Evolutionary conservation across 2,888 invertebrate species (phyloP), one percentile per base, ranked within the genome.

Genomic region (Hedya salicella): DNA sequence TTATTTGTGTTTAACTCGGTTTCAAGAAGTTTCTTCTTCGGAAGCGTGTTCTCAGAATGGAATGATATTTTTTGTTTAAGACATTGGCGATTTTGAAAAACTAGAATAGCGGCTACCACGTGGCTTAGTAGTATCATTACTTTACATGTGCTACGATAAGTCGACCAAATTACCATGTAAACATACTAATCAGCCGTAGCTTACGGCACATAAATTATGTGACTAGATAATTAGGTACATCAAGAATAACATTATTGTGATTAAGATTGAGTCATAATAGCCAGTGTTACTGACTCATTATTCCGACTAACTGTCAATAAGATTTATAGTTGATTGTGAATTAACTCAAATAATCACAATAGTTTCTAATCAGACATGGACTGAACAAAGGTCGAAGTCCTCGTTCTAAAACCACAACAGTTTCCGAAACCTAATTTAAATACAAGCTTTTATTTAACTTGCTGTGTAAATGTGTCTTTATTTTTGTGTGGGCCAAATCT

Each of bases 221-320:
- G 11, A 11, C 8, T 36, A 36, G 9, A 36, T 36, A 36, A 36
- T 36, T 36, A n/a, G n/a, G n/a, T n/a, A 36, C 9, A 36, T 36
- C 36, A 36, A 36, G 36, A 36, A 36, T 36, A 36, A 6, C 25
- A 6, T 25, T 36, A 36, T 36, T 36, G 9, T 36, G 36, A 30
- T 2, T 14, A 21, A 54, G 5, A 56, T 56, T n/a, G 40, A 57
- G n/a, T 32, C 56, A 32, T 17, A 56, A 56, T 39, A 8, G 39
- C n/a, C 44, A 9, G 36, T 25, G 44, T 3, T 57, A 30, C 50
- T 59, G 57, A 59, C 14, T 59, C 46, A 59, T 19, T 16, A 44
- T 14, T 3, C 46, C 57, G 9, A 59, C 25, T 40, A 30, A 25
- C 46, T 48, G 46, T 59, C 57, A 32, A 36, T 48, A 19, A 36